phyloP scores from a whole-genome alignment of 2,113 vertebrate genomes.

The Ammodytes marinus region DNA sequence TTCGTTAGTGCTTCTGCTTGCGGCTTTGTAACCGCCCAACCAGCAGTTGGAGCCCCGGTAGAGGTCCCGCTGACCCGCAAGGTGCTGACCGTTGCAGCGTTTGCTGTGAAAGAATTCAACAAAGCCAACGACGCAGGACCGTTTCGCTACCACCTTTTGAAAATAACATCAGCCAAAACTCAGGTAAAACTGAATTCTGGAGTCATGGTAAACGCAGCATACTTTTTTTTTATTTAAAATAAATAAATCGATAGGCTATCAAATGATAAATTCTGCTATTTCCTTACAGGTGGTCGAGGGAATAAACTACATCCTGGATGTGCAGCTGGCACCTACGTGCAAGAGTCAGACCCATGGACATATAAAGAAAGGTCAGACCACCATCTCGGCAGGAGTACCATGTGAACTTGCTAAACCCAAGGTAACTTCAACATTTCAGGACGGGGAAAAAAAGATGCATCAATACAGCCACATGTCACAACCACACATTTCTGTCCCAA shows the following conservation, averaged over 20 bases:
- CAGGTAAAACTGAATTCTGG: constrained; percentile 47
- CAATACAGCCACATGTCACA: too few species aligned
- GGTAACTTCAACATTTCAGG: constrained; percentile 32
- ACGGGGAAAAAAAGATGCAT: neutral
- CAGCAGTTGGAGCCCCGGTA: constrained; percentile 10
- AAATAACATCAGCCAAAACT: constrained; percentile 45
- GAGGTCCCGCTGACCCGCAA: neutral
- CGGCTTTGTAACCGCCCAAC: too few species aligned
- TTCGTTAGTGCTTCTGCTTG: neutral
- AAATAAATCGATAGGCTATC: too few species aligned
- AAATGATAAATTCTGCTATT: neutral
- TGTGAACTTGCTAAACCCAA: constrained; percentile 29
- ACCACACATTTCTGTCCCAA: neutral
- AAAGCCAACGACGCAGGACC: neutral
- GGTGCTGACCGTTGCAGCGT: constrained; percentile 28
- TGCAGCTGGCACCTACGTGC: constrained; percentile 47
- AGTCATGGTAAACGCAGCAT: too few species aligned
- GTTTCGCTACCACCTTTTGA: constrained; percentile 34
- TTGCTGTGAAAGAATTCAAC: constrained; percentile 59
- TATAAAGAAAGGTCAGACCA: neutral
- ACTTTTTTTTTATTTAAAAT: too few species aligned
- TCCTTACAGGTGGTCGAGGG: constrained; percentile 48
- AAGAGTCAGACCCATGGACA: neutral
- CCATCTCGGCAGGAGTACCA: too few species aligned
- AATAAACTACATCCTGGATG: constrained; percentile 63